These are phyloP conservation scores for Sebastes fasciatus DNA, from an alignment of 2,113 vertebrate genomes.

Conservation along the genomic window DNA sequence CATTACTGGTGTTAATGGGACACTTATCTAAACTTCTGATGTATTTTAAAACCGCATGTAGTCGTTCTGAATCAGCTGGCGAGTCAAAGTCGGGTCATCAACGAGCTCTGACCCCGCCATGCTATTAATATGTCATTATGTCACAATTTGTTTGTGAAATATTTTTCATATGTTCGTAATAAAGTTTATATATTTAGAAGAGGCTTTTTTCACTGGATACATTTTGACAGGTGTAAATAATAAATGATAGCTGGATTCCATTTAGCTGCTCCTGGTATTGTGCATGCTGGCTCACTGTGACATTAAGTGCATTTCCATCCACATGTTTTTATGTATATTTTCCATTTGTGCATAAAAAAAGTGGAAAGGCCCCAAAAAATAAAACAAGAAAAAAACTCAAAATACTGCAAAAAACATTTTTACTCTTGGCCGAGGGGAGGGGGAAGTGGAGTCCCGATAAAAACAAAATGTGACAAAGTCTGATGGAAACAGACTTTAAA, in stretches of 20 bases:
- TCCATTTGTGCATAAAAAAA: neutral
- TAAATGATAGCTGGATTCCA: neutral
- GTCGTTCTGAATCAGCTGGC: constrained; percentile 36
- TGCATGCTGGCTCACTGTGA: neutral
- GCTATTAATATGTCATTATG: constrained; percentile 29
- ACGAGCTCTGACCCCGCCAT: constrained; percentile 2
- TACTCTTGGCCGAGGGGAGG: neutral
- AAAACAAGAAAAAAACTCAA: neutral
- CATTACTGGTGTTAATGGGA: constrained; percentile 67
- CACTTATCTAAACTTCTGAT: constrained; percentile 60
- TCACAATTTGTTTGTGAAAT: constrained; percentile 10
- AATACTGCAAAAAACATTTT: neutral
- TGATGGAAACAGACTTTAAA: neutral
- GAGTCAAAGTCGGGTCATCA: constrained; percentile 56
- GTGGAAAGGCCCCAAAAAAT: neutral
- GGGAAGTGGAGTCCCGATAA: no score
- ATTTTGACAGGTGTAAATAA: neutral
- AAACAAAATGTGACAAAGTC: neutral
- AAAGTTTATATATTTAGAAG: constrained; percentile 7
- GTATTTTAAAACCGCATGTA: constrained; percentile 54
- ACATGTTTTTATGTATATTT: neutral
- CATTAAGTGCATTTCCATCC: neutral
- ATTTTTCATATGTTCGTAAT: constrained; percentile 17
- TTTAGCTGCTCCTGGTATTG: neutral
- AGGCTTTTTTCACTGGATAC: neutral